Base-by-base conservation (phyloP, 2,888 invertebrate genomes). In the Petrophora chlorosata region DNA sequence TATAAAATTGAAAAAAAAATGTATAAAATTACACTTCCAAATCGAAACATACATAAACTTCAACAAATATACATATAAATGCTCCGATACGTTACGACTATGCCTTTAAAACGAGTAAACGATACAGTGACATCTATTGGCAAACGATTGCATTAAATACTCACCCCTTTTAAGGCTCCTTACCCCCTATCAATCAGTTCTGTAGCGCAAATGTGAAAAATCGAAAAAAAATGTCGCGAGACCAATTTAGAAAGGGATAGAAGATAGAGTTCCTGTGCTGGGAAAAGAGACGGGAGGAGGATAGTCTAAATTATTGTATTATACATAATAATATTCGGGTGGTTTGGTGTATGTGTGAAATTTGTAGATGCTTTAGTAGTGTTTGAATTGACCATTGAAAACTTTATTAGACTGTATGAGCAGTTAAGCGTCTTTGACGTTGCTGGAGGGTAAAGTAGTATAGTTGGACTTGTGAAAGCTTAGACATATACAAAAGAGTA, bases 271-370 rank as follows among this genome's bases (percentile, higher is more conserved):
- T n/a, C 7, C 0, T 2, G 1, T 22, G 28, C 5, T 60, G 34
- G 23, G n/a, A 58, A 75, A 30, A 26, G 75, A 65, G 65, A 75
- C 4, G 35, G 46, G 46, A 47, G 58, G 58, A 67, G 74, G 69
- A 77, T 79, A 73, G 81, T 77, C 84, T 81, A 80, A 82, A 83
- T 85, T 83, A 84, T 82, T 81, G 74, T 82, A 79, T 79, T 80
- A 82, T 80, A 83, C 79, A 77, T 83, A 83, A 80, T 81, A 79
- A 82, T 80, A 82, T 79, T 81, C 70, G 71, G 73, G 70, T 63
- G 73, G 67, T 65, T 68, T 51, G 35, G 34, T 34, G 79, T 74
- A 79, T 71, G 71, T 56, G 65, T 5, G 8, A 54, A 46, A 49
- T 36, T 34, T 3, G 1, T 22, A 29, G 49, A 56, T 28, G 10